phyloP scores from a whole-genome alignment of 2,797 vertebrate species.

The Myotis pilosus region DNA sequence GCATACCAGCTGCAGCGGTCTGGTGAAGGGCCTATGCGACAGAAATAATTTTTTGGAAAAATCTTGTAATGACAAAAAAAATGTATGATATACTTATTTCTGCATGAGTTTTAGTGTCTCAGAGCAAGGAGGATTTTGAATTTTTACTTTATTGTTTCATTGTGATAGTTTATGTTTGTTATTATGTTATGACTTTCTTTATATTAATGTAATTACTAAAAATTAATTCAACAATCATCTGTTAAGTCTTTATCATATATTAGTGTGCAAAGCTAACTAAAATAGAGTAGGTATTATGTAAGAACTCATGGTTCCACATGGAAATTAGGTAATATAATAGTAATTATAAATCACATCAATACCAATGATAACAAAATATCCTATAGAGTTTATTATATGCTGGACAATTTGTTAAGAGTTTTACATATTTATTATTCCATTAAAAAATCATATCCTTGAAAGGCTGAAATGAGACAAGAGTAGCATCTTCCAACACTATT shows the following conservation, averaged over 20 bases:
- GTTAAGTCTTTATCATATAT: background rate
- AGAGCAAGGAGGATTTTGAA: background rate
- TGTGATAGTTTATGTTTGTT: background rate
- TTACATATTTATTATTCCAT: background rate
- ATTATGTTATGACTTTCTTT: background rate
- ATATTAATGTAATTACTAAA: background rate
- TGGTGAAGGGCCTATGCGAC: background rate
- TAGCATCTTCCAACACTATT: background rate
- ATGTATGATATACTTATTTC: background rate
- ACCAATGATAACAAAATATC: background rate
- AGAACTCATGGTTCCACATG: background rate
- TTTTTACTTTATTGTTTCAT: background rate
- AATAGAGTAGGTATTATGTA: background rate
- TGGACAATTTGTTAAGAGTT: background rate
- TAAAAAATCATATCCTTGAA: background rate
- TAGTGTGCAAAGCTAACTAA: background rate
- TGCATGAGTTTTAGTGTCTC: background rate
- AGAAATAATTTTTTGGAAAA: constrained; percentile 31
- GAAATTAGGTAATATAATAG: background rate
- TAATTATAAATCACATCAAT: constrained; percentile 5
- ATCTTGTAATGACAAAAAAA: background rate
- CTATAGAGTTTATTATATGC: background rate
- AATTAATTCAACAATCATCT: background rate
- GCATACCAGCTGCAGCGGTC: background rate
- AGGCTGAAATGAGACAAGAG: background rate